Conservation (phyloP, 1,140 invertebrate species). For the Mizuhopecten yessoensis region DNA sequence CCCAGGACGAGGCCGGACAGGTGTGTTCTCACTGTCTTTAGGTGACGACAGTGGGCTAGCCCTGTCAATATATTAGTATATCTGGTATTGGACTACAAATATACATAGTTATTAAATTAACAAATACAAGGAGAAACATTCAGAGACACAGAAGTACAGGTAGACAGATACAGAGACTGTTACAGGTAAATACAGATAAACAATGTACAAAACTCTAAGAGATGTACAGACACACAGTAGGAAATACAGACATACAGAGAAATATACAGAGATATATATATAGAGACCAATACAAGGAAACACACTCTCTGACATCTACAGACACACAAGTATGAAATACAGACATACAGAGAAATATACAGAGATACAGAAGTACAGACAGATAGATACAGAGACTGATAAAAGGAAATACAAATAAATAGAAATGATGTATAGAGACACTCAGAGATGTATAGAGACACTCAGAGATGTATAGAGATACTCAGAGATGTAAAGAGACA, state of each 20-base stretch:
- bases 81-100: not conserved
- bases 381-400: not conserved
- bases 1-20: conserved; percentile 91
- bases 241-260: conserved; percentile 30
- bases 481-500: not conserved
- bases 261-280: not conserved
- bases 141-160: conserved; percentile 42
- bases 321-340: too few species aligned
- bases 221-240: not conserved
- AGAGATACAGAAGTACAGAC: not conserved
- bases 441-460: not conserved
- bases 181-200: not conserved
- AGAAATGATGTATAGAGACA: not conserved
- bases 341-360: conserved; percentile 14
- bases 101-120: not conserved
- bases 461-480: conserved; percentile 39
- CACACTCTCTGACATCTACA: too few species aligned
- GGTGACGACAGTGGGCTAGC: conserved; percentile 95
- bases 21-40: conserved; percentile 95
- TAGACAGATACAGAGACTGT: not conserved
- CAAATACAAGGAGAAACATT: not conserved
- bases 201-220: too few species aligned
- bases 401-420: too few species aligned
- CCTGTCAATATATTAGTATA: conserved; percentile 78
- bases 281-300: not conserved